Base-by-base conservation (phyloP, 2,113 vertebrate species). In the Gambusia holbrooki region DNA sequence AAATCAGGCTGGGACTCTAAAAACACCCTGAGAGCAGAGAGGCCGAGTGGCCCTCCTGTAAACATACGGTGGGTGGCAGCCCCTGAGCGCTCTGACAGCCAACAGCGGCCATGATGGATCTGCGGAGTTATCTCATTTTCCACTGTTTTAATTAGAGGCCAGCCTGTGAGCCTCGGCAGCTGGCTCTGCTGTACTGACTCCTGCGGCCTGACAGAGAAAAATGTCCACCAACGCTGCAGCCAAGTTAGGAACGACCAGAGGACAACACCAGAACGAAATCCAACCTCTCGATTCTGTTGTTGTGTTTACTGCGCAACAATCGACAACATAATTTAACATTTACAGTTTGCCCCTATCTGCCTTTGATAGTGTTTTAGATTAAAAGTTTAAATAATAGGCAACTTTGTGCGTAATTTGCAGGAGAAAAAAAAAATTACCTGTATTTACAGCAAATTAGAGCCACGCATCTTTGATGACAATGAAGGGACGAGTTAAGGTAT, bases 121-220 rank as follows among this genome's bases (percentile, higher is more conserved):
- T 96, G 93, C 94, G 93, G 96, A 97, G 96, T 97, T 98, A 98
- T 99, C 97, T 98, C 96, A 97, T 97, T 98, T 98, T 98, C 98
- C 97, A 98, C 96, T 97, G 97, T 97, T 98, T 98, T 97, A 98
- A 98, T 99, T 97, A 98, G 96, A 96, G 95, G 95, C 96, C 95
- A 93, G 94, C 96, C 95, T 89, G 95, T 96, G 96, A 98, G 96
- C 93, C 95, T 95, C 95, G 84, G 91, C 98, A 99, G 97, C 98
- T 98, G 97, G 96, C 91, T 94, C 91, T 94, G 96, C 94, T 95
- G 96, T 95, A 95, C 95, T 93, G 95, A 92, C 93, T 96, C 96
- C 96, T 96, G 95, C 89, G 91, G 95, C 95, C 96, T 97, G 97
- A 98, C 97, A 97, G 93, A 96, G 95, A 98, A 97, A 96, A 96